A percentile compares a stretch with the other conserved stretches of the same genome.
These are phyloP conservation scores for Odontophorus gujanensis DNA, from an alignment of 2,113 vertebrate species.

Conservation along the genomic window DNA sequence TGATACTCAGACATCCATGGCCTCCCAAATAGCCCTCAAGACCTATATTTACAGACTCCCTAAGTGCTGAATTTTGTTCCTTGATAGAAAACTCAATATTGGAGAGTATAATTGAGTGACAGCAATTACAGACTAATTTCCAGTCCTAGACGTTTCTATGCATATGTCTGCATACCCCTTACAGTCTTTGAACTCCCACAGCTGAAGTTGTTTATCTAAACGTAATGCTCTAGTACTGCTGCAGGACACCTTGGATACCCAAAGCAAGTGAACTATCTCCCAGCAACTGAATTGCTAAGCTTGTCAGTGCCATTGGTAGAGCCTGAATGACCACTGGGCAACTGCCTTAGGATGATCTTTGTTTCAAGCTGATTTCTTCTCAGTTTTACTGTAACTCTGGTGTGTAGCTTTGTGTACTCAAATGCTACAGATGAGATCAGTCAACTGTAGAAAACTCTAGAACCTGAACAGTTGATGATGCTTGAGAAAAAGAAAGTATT, in stretches of 20 bases:
- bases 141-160: background rate
- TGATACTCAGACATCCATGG: background rate
- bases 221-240: fast-evolving
- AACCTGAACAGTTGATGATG: background rate
- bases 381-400: background rate
- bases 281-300: background rate
- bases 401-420: fast-evolving
- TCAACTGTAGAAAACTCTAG: background rate
- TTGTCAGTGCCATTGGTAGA: background rate
- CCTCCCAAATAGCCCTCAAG: background rate
- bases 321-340: background rate
- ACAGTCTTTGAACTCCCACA: background rate
- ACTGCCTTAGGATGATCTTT: background rate
- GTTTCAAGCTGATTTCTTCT: background rate
- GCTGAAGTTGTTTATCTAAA: background rate
- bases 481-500: background rate
- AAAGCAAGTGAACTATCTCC: background rate
- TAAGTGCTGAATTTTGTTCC: background rate
- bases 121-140: background rate
- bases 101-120: background rate
- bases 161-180: background rate
- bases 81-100: background rate
- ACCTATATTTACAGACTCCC: background rate
- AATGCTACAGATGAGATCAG: background rate
- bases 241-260: background rate